Evolutionary conservation across 2,888 invertebrate species (phyloP).

Genomic region (Perdita meconis): DNA sequence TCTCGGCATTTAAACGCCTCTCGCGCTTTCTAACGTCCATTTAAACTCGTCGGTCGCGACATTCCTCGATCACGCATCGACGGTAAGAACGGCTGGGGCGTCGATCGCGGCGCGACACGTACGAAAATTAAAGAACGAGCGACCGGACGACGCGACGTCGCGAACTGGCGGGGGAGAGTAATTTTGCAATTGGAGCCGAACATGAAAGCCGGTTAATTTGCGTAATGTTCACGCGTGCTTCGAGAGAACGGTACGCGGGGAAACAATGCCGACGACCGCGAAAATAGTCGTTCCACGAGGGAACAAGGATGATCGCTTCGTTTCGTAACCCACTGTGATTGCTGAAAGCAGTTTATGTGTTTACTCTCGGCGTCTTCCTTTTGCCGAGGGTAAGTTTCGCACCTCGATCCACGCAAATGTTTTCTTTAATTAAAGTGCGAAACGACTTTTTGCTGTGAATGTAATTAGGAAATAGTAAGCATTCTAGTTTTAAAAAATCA

Average conservation of each 20-base stretch:
- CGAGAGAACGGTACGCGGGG: not conserved
- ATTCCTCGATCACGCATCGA: constrained; percentile 15
- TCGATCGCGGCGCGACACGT: constrained; percentile 24
- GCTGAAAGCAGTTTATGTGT: constrained; percentile 23
- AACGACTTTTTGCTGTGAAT: too few species aligned
- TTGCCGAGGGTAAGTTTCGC: not conserved
- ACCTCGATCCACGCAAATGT: too few species aligned
- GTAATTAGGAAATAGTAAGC: too few species aligned
- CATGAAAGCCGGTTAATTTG: constrained; percentile 19
- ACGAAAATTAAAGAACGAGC: not conserved
- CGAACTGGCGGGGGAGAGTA: not conserved
- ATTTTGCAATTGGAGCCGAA: constrained; percentile 39
- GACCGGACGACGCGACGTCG: not conserved
- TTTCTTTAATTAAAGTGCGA: too few species aligned
- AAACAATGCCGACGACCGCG: constrained; percentile 30
- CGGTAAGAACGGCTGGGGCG: constrained; percentile 3
- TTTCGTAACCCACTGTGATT: constrained; percentile 31
- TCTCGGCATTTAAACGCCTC: constrained; percentile 7
- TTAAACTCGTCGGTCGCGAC: constrained; percentile 36
- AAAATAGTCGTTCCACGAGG: constrained; percentile 54
- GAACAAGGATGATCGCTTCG: constrained; percentile 35
- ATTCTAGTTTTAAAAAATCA: too few species aligned
- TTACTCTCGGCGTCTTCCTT: constrained; percentile 3
- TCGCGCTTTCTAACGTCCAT: constrained; percentile 45
- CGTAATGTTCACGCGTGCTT: constrained; percentile 11